These are phyloP conservation scores for Ruditapes philippinarum DNA, from an alignment of 1,140 invertebrate species.

Conservation along the genomic window DNA sequence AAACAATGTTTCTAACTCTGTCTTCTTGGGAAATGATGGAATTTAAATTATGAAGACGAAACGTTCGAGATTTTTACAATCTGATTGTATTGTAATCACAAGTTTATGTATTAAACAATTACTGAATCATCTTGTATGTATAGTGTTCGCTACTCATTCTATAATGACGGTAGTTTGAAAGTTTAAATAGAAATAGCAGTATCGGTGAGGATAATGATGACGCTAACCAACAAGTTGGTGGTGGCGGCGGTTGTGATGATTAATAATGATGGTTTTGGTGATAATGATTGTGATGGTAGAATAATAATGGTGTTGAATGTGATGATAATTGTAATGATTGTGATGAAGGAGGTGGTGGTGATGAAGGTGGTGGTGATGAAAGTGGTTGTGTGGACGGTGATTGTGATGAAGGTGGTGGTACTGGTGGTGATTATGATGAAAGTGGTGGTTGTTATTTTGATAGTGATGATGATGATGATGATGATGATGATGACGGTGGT, in stretches of 20 bases:
- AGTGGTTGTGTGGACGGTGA: not conserved
- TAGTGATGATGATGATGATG: not conserved
- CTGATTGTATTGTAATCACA: no score
- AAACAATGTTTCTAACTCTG: no score
- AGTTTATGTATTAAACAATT: no score
- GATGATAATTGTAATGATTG: not conserved
- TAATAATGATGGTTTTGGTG: not conserved
- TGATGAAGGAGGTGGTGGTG: not conserved
- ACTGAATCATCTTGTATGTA: no score
- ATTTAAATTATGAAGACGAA: no score
- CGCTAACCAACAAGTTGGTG: not conserved
- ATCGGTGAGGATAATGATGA: not conserved
- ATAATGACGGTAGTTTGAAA: no score
- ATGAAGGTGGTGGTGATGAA: not conserved
- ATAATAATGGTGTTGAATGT: not conserved
- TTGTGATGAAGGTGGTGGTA: not conserved
- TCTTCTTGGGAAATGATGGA: no score
- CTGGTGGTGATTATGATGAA: no score
- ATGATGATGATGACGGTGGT: conserved; percentile 5
- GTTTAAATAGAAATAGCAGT: no score
- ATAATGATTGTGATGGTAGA: not conserved
- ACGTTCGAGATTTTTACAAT: no score
- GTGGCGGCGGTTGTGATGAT: not conserved
- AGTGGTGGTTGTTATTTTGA: not conserved
- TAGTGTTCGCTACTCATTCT: no score